Evolutionary conservation across 2,797 vertebrate genomes (phyloP).

Genomic region (Artibeus lituratus): DNA sequence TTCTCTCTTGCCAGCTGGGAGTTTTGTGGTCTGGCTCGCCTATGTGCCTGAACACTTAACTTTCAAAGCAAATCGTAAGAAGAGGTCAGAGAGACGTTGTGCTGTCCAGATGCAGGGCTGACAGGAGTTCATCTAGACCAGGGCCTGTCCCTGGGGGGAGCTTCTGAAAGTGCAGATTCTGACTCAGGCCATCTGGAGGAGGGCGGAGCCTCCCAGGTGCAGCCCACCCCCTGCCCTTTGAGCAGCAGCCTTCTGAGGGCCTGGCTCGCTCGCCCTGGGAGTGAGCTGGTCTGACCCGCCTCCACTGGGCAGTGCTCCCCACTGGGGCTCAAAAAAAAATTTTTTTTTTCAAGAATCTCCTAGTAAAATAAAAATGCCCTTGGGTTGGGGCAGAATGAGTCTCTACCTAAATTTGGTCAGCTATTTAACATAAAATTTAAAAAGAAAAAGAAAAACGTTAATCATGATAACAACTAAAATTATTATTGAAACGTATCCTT

Average conservation of each 20-base stretch:
- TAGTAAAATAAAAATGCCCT: not conserved
- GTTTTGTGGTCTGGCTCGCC: conserved; percentile 63
- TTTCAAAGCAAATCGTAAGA: conserved; percentile 42
- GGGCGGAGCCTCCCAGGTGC: not conserved
- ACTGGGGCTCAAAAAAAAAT: not conserved
- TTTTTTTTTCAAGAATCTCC: not conserved
- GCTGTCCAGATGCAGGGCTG: not conserved
- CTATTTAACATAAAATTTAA: not conserved
- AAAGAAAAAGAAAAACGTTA: not conserved
- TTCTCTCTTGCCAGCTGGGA: conserved; percentile 63
- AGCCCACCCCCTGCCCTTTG: rapidly evolving
- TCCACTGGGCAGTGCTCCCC: not conserved
- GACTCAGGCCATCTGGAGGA: not conserved
- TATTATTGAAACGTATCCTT: not conserved
- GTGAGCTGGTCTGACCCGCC: not conserved
- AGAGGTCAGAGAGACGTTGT: not conserved
- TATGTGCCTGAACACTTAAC: conserved; percentile 19
- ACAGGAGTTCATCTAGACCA: not conserved
- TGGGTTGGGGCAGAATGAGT: not conserved
- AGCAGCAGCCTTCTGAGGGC: not conserved
- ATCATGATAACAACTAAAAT: not conserved
- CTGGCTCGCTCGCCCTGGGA: not conserved
- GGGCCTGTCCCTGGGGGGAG: not conserved
- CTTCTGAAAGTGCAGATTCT: not conserved
- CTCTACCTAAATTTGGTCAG: not conserved